Evolutionary conservation across 2,888 invertebrate species (phyloP).

Genomic region (Crepidodera aurea): DNA sequence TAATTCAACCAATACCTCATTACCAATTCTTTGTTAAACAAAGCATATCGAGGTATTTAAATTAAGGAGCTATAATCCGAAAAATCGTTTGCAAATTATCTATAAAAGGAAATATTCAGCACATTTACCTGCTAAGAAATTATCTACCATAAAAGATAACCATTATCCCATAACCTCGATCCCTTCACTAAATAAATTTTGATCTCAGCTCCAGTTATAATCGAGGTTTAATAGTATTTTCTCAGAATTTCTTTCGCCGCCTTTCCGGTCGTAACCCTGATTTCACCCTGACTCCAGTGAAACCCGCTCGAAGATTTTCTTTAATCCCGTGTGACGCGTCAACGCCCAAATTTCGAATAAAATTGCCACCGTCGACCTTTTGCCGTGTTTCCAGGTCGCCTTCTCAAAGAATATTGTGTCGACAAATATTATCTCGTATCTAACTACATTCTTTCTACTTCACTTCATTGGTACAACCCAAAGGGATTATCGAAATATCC

Average conservation of each 20-base stretch:
- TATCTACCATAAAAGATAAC: constrained; percentile 16
- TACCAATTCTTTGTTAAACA: too few relatives aligned
- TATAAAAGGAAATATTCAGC: neutral
- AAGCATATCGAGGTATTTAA: too few relatives aligned
- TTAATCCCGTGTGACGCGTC: constrained; percentile 26
- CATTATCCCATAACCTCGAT: constrained; percentile 9
- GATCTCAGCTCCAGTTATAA: constrained; percentile 20
- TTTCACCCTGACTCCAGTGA: constrained; percentile 6
- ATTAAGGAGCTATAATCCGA: too few relatives aligned
- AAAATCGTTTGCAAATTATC: neutral
- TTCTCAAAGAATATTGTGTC: neutral
- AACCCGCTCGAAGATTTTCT: constrained; percentile 22
- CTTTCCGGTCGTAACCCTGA: constrained; percentile 22
- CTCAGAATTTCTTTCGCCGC: constrained; percentile 13
- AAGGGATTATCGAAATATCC: neutral
- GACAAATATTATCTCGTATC: neutral
- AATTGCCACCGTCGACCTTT: constrained; percentile 19
- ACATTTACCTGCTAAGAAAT: constrained; percentile 5
- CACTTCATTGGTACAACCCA: neutral
- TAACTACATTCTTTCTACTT: neutral
- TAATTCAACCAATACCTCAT: too few relatives aligned
- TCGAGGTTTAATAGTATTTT: constrained; percentile 24
- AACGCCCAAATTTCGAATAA: constrained; percentile 26
- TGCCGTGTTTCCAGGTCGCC: neutral
- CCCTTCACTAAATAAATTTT: constrained; percentile 25